phyloP scores from a whole-genome alignment of 2,113 vertebrate genomes.

The Hepsetus odoe region DNA sequence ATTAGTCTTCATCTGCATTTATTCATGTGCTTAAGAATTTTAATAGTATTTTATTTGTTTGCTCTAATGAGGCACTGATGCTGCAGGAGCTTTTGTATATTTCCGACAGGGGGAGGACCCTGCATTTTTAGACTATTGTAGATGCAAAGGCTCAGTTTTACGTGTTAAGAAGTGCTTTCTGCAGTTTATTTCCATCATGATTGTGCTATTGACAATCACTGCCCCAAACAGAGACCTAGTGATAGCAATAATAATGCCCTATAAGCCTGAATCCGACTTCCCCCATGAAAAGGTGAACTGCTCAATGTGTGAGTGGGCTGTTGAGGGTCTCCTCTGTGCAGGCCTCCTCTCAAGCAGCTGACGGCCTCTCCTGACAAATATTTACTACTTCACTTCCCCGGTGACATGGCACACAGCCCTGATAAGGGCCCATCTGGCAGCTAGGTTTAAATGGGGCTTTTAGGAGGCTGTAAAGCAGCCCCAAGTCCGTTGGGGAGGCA shows the following conservation, averaged over 20 bases:
- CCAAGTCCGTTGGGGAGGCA: constrained; percentile 5
- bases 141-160: too few species aligned
- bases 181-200: background rate
- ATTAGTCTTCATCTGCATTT: background rate
- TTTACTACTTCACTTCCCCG: constrained; percentile 43
- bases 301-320: background rate
- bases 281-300: background rate
- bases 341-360: constrained; percentile 32
- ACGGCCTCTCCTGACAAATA: constrained; percentile 46
- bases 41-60: background rate
- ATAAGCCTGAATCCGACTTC: background rate
- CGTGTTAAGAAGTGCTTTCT: background rate
- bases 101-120: too few species aligned
- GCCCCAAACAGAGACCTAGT: background rate
- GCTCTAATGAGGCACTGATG: too few species aligned
- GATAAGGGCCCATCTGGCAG: constrained; percentile 55
- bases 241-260: background rate
- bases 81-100: too few species aligned
- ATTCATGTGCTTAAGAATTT: background rate
- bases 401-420: constrained; percentile 24
- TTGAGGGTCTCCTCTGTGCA: background rate
- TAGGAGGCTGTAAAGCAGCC: constrained; percentile 47
- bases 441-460: constrained; percentile 56
- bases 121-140: too few species aligned
- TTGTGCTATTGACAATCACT: background rate